Base-by-base conservation (phyloP, 2,888 invertebrate species). In the Ichneumoninae sp. region DNA sequence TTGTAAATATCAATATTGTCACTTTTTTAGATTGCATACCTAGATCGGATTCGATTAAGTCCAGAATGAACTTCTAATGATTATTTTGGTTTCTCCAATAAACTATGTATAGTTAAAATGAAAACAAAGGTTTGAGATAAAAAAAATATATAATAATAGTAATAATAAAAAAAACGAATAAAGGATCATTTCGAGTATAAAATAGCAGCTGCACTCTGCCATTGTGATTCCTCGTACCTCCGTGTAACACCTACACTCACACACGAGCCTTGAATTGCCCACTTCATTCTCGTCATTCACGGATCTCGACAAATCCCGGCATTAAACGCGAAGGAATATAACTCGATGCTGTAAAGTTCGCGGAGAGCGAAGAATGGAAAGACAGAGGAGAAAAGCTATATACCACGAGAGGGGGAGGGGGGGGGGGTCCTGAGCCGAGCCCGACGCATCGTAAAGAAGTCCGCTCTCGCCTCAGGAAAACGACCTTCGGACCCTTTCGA, bases 371-470 rank as follows among this genome's bases (percentile, higher is more conserved):
- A 76, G 76, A n/a, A 63, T 33, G 33, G 16, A 63, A 66, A 66
- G 76, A 76, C 50, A 76, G 10, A n/a, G 52, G 65, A 65, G 54
- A 52, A 66, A 65, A 30, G 16, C 3, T 26, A 52, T 33, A 52
- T 33, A 7, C 57, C 4, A 3, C 19, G n/a, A 63, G 19, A 70
- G 19, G 33, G n/a, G 19, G 47, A 33, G 13, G 60, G 60, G 33
- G 47, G 13, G 57, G 47, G 66, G 22, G 52, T 76, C 52, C 65
- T 73, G 66, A 80, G 66, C 57, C 73, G 47, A 44, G 50, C 47
- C 54, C 57, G 73, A 80, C 78, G 78, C 80, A 66, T 80, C 80
- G 80, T 80, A 73, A 80, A 79, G 71, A 71, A 73, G 66, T 75
- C 60, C 60, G 75, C 65, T 54, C 40, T 52, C 54, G 76, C 66